These are phyloP conservation scores for Probaryconus sp. DNA, from an alignment of 1,140 invertebrate species.

Conservation along the genomic window DNA sequence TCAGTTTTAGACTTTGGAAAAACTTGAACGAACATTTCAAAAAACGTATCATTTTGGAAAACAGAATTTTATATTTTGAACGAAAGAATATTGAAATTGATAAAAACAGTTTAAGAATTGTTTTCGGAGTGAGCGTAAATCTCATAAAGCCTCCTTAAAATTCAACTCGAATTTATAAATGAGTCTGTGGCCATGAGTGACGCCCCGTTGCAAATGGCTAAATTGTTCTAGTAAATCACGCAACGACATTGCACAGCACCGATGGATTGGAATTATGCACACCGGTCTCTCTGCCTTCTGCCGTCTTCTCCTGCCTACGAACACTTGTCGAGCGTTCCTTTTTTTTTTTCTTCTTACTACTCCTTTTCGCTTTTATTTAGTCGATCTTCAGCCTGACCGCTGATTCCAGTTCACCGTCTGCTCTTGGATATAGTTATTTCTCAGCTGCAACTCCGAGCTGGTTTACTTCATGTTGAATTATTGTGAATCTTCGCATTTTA, in stretches of 20 bases:
- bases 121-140: no score
- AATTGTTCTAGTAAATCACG: conserved; percentile 33
- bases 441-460: conserved; percentile 10
- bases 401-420: conserved; percentile 12
- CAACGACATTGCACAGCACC: conserved; percentile 3
- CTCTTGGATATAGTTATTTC: conserved; percentile 25
- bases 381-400: neutral
- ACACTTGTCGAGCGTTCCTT: neutral
- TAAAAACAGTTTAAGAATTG: conserved; percentile 27
- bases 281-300: neutral
- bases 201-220: conserved; percentile 16
- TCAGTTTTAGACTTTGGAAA: no score
- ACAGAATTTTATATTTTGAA: no score
- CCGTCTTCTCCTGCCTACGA: neutral
- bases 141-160: conserved; percentile 18
- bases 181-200: conserved; percentile 11
- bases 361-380: conserved; percentile 17
- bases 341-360: neutral
- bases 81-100: no score
- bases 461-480: conserved; percentile 19
- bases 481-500: no score
- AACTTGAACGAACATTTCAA: no score
- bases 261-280: conserved; percentile 5
- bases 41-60: no score
- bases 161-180: conserved; percentile 23